Percentiles rank a stretch among this genome's conserved stretches.
phyloP scores from a whole-genome alignment of 2,113 vertebrate species.

The Glaucomys volans region DNA sequence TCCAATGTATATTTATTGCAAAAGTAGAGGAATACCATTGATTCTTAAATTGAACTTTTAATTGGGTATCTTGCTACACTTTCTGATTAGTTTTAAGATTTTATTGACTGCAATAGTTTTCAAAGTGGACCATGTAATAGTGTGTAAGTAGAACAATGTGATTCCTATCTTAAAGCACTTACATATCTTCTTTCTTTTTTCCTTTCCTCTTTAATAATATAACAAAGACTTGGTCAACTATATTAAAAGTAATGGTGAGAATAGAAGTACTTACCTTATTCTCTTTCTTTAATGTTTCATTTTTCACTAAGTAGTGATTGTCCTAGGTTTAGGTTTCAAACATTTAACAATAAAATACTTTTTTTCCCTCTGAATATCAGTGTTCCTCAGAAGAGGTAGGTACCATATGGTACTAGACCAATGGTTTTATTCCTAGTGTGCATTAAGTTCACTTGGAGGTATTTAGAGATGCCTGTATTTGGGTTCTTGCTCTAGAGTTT shows the following conservation, averaged over 20 bases:
- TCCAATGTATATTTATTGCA: not conserved
- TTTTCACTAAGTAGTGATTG: not conserved
- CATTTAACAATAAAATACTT: not conserved
- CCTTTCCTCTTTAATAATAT: not conserved
- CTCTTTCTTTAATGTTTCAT: not conserved
- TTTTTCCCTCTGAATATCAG: not conserved
- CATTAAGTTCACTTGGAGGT: not conserved
- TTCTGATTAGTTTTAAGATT: conserved; percentile 12
- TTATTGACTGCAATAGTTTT: not conserved
- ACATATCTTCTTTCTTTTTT: not conserved
- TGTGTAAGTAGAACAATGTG: not conserved
- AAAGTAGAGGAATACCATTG: not conserved
- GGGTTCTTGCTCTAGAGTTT: not conserved
- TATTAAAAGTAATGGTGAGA: not conserved
- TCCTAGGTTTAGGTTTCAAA: not conserved
- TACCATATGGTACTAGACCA: not conserved
- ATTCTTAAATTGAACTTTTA: not conserved
- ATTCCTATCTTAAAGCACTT: not conserved
- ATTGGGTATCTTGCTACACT: not conserved
- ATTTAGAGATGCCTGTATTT: not conserved
- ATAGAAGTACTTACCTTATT: not conserved
- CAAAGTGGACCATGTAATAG: not conserved
- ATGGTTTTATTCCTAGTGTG: not conserved
- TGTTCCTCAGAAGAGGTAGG: not conserved
- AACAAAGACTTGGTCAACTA: not conserved